A percentile compares a stretch with the other conserved stretches of the same genome.
Conservation (phyloP, 2,888 invertebrate species). For the Macrostomum cliftonense region DNA sequence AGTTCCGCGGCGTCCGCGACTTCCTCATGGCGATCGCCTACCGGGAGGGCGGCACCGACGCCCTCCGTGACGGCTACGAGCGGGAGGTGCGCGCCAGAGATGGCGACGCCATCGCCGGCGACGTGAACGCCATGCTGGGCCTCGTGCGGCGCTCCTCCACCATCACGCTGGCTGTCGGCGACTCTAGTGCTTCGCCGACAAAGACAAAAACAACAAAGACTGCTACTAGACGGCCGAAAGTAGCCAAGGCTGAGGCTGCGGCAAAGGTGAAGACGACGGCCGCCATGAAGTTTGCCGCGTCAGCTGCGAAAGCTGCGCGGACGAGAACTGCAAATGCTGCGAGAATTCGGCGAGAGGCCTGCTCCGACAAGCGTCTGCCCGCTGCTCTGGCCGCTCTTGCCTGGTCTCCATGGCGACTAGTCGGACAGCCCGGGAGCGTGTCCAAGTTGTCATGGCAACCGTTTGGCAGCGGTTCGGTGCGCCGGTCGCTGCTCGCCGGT, state of each 20-base stretch:
- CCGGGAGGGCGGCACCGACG: constrained; percentile 22
- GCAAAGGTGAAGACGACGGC: background rate
- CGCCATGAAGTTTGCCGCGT: background rate
- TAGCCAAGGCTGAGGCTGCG: background rate
- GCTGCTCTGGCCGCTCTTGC: constrained; percentile 3
- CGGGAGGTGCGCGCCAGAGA: constrained; percentile 15
- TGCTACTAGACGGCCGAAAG: background rate
- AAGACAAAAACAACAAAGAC: background rate
- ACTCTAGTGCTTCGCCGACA: constrained; percentile 12
- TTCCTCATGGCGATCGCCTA: constrained; percentile 31
- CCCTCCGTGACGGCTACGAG: constrained; percentile 19
- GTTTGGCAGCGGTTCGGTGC: constrained; percentile 13
- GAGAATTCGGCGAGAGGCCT: background rate
- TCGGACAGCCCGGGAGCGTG: constrained; percentile 10
- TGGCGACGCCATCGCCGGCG: background rate
- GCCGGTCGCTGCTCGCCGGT: constrained; percentile 2
- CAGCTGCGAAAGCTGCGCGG: constrained; percentile 1
- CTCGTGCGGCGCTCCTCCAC: constrained; percentile 9
- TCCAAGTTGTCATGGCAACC: constrained; percentile 8
- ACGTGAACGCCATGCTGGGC: background rate
- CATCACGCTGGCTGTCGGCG: constrained; percentile 19
- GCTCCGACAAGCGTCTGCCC: background rate
- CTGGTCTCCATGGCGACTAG: constrained; percentile 20
- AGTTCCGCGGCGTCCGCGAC: constrained; percentile 23
- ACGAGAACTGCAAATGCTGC: background rate